phyloP scores from a whole-genome alignment of 2,113 vertebrate genomes.

The Rissa tridactyla region DNA sequence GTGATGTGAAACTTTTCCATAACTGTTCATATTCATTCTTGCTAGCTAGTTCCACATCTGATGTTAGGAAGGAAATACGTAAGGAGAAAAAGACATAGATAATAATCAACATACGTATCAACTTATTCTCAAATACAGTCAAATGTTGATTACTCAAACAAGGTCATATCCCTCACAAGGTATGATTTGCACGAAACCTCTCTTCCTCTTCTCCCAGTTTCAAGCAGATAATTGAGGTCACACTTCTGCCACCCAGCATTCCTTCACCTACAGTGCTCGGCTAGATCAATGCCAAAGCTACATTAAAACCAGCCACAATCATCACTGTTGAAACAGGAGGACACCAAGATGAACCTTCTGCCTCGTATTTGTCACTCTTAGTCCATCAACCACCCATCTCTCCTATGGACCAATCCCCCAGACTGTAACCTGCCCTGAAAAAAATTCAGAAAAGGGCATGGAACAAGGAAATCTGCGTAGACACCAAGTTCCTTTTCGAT shows the following conservation, averaged over 20 bases:
- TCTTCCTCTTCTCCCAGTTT: background rate
- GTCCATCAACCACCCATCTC: background rate
- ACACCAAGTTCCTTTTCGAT: background rate
- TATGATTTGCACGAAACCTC: background rate
- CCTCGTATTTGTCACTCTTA: background rate
- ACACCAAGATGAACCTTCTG: background rate
- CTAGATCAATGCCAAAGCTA: background rate
- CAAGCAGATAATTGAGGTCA: background rate
- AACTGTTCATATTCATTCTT: background rate
- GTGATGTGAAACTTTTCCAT: background rate
- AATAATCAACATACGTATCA: background rate
- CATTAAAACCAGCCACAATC: background rate
- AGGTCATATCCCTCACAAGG: background rate
- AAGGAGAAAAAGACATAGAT: background rate
- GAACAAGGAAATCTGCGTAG: background rate
- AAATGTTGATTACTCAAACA: background rate
- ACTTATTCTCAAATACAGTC: background rate
- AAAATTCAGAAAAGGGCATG: background rate
- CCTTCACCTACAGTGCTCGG: background rate
- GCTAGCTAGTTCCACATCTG: background rate
- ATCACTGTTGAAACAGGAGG: background rate
- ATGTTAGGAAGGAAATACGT: background rate
- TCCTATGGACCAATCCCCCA: background rate
- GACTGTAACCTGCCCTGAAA: background rate
- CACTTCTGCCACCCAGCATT: background rate